Evolutionary conservation across 2,113 vertebrate species (phyloP).

Genomic region (Lanius ludovicianus): DNA sequence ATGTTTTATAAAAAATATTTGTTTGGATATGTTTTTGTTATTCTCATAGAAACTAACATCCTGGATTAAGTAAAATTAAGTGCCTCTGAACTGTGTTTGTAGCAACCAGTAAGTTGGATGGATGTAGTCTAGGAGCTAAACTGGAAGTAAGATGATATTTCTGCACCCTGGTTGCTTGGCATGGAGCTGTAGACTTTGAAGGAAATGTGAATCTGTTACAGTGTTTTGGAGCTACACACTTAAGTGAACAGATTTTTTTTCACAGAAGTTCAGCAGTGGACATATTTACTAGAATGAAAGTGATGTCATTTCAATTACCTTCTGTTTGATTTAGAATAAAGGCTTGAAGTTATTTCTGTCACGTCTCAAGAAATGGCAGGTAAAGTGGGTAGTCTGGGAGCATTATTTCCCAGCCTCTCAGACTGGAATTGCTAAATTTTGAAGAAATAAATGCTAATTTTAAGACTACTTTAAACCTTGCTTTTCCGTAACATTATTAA

Average conservation of each 20-base stretch:
- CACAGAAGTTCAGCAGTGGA: not conserved
- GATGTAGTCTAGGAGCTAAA: not conserved
- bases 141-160: not conserved
- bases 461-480: not conserved
- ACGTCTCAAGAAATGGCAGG: not conserved
- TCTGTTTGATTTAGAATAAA: not conserved
- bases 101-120: not conserved
- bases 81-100: not conserved
- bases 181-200: not conserved
- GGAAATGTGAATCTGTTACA: not conserved
- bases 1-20: not conserved
- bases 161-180: not conserved
- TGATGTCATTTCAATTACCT: not conserved
- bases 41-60: not conserved
- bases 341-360: not conserved
- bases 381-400: not conserved
- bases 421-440: not conserved
- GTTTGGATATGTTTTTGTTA: not conserved
- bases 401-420: not conserved
- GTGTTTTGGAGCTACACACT: not conserved
- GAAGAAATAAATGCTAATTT: not conserved
- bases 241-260: not conserved
- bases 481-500: not conserved
- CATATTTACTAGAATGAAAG: not conserved
- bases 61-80: not conserved